Evolutionary conservation across 2,797 vertebrate species (phyloP).

Genomic region (Rhynchotus rufescens): DNA sequence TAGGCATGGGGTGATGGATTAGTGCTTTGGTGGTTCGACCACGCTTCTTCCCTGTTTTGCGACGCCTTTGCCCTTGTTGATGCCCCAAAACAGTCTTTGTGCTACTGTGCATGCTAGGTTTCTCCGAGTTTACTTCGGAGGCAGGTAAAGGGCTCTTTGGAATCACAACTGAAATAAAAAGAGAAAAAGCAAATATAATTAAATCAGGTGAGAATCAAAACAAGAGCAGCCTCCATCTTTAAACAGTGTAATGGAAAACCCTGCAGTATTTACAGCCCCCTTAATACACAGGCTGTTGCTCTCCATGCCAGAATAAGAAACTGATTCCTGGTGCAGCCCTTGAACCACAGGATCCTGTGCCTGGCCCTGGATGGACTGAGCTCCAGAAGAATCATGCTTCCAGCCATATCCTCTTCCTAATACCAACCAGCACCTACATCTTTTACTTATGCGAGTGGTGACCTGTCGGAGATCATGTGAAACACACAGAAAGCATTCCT

Average conservation of each 20-base stretch:
- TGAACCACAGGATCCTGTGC: not conserved
- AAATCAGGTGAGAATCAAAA: conserved; percentile 54
- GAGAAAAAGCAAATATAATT: conserved; percentile 63
- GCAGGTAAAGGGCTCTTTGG: conserved; percentile 89
- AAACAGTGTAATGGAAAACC: conserved; percentile 21
- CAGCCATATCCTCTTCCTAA: conserved; percentile 22
- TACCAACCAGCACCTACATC: not conserved
- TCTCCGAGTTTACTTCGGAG: conserved; percentile 89
- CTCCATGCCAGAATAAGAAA: not conserved
- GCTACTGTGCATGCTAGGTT: conserved; percentile 85
- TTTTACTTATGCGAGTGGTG: not conserved
- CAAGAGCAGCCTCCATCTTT: conserved; percentile 60
- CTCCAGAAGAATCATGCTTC: not conserved
- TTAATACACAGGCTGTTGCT: not conserved
- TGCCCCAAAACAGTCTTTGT: conserved; percentile 83
- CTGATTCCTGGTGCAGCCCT: not conserved
- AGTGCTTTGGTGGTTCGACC: conserved; percentile 90
- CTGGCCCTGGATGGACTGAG: not conserved
- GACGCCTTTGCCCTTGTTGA: conserved; percentile 89
- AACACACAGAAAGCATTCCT: not conserved
- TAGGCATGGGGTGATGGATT: conserved; percentile 85
- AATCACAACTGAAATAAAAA: conserved; percentile 88
- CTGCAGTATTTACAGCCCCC: not conserved
- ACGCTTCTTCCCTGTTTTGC: conserved; percentile 92
- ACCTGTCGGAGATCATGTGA: not conserved